Evolutionary conservation across 2,797 vertebrate species (phyloP), one percentile per base, ranked within the genome.

Genomic region (Typhlichthys eigenmanni): DNA sequence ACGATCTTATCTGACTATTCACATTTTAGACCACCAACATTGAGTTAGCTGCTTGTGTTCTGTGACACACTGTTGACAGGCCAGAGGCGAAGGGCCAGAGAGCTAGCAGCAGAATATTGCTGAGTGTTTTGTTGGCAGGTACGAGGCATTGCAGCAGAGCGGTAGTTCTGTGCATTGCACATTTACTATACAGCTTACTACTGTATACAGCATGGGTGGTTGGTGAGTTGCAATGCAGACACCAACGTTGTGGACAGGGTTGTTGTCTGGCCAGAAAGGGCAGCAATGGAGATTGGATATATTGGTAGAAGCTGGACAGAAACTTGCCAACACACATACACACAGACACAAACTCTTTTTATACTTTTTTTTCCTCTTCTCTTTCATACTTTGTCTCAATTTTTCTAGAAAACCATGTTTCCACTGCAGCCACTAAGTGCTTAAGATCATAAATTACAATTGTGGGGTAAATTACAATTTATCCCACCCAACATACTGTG

Each of bases 221-320:
- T 43, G 38, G 5, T 43, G 38, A 43, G 38, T 43, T 43, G 51
- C 16, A 34, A 49, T 66, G 46, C 68, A 51, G 47, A 55, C 71
- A 67, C 60, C 47, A 19, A 8, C 50, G 24, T 58, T 1, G 51
- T 55, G 32, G 47, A 52, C 58, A 14, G 5, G 56, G 32, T 14
- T 65, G 54, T 55, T 74, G 43, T 51, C 47, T 51, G 56, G 49
- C 17, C 4, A 54, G 47, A 50, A 19, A 32, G 16, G 14, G 51
- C 55, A 54, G 66, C 64, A 45, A 81, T 75, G 75, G 82, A 88
- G 82, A 77, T 71, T 0, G 38, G 49, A 78, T 68, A 75, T 70
- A 48, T 81, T 51, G 67, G 64, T 89, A 86, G 86, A 83, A 68
- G 61, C 62, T 34, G 60, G 54, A 83, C 81, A 91, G 81, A 75